These are phyloP conservation scores for Luperina testacea DNA, from an alignment of 2,888 invertebrate genomes.

Conservation along the genomic window DNA sequence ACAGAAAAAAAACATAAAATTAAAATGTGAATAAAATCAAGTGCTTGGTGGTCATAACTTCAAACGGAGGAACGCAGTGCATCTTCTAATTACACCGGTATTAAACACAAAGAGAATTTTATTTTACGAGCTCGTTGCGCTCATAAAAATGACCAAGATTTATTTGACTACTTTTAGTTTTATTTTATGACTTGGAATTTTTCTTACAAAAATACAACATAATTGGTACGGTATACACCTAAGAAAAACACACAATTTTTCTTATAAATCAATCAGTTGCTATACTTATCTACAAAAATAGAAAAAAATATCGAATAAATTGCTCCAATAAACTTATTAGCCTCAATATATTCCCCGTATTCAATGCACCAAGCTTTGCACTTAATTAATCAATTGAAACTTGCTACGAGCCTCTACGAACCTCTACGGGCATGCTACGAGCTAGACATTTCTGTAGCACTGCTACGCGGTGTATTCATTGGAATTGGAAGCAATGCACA, in stretches of 20 bases:
- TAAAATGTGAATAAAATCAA: constrained; percentile 1
- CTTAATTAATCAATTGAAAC: constrained; percentile 49
- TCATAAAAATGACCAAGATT: constrained; percentile 57
- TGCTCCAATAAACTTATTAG: constrained; percentile 3
- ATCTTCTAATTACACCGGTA: constrained; percentile 45
- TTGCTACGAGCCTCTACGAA: constrained; percentile 51
- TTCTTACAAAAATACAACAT: neutral
- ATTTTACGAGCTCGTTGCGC: constrained; percentile 47
- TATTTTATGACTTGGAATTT: neutral
- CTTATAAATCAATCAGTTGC: constrained; percentile 1
- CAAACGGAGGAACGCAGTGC: constrained; percentile 38
- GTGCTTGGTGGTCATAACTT: constrained; percentile 5
- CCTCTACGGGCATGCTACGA: constrained; percentile 51
- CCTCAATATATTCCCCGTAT: constrained; percentile 20
- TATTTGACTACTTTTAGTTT: constrained; percentile 34
- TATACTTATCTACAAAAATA: neutral
- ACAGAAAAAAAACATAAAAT: too few relatives aligned
- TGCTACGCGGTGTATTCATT: constrained; percentile 58
- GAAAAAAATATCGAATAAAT: constrained; percentile 9
- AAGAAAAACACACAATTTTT: neutral
- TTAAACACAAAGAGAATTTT: constrained; percentile 51
- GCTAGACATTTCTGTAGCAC: constrained; percentile 50
- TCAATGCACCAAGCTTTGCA: constrained; percentile 28
- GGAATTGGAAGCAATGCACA: constrained; percentile 31
- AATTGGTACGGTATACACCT: neutral